Evolutionary conservation across 2,113 vertebrate species (phyloP).

Genomic region (Rhagologus leucostigma): DNA sequence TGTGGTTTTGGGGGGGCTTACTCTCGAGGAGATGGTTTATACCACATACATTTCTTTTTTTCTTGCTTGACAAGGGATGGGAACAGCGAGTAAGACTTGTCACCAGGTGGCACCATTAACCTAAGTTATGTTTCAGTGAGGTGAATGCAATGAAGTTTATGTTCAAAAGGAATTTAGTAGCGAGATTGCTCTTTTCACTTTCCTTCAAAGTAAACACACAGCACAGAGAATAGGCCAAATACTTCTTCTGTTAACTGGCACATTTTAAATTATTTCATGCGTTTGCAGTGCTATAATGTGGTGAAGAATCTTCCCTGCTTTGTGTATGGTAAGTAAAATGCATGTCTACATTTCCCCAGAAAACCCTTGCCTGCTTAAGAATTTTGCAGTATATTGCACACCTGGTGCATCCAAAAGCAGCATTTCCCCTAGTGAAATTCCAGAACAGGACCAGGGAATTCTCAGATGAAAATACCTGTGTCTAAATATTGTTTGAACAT

Average conservation of each 20-base stretch:
- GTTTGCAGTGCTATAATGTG: neutral
- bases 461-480: neutral
- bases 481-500: neutral
- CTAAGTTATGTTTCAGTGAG: conserved; percentile 54
- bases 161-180: neutral
- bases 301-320: neutral
- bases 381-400: neutral
- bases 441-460: neutral
- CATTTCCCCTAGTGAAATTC: neutral
- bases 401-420: neutral
- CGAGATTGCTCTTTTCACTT: conserved; percentile 23
- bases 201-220: neutral
- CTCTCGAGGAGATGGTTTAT: neutral
- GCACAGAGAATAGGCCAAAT: neutral
- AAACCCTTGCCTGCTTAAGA: neutral
- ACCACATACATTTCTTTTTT: neutral
- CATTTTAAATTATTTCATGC: neutral
- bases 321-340: neutral
- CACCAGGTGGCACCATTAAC: conserved; percentile 80
- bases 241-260: neutral
- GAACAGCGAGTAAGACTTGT: conserved; percentile 40
- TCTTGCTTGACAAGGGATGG: neutral
- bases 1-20: neutral
- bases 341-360: neutral
- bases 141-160: neutral